phyloP scores from a whole-genome alignment of 2,113 vertebrate genomes.

The Xyliphius kryptos region DNA sequence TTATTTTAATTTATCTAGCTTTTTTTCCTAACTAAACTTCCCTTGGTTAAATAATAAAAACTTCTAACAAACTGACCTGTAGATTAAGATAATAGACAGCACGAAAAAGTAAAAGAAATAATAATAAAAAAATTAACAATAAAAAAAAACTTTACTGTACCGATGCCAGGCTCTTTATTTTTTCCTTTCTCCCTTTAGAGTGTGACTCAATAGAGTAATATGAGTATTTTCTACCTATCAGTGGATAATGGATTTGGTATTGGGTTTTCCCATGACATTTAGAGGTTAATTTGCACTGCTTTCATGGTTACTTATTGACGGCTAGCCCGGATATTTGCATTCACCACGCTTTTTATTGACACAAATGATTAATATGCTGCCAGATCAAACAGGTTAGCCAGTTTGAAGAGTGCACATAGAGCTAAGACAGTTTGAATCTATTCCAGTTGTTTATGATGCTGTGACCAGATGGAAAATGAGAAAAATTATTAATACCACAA shows the following conservation, averaged over 20 bases:
- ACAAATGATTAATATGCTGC: slow-evolving; percentile 69
- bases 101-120: slow-evolving; percentile 9
- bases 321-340: slow-evolving; percentile 64
- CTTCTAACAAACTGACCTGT: background rate
- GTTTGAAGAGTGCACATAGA: slow-evolving; percentile 39
- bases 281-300: slow-evolving; percentile 70
- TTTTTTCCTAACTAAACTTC: background rate
- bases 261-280: slow-evolving; percentile 70
- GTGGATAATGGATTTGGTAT: slow-evolving; percentile 54
- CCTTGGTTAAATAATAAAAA: background rate
- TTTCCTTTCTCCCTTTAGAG: slow-evolving; percentile 8
- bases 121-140: too few relatives aligned
- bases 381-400: slow-evolving; percentile 58
- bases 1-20: background rate
- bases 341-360: slow-evolving; percentile 72
- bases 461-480: slow-evolving; percentile 14
- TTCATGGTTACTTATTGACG: slow-evolving; percentile 70
- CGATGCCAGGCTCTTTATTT: slow-evolving; percentile 10
- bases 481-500: slow-evolving; percentile 24
- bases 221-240: slow-evolving; percentile 48
- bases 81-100: background rate
- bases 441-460: slow-evolving; percentile 33
- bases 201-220: slow-evolving; percentile 39
- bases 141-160: slow-evolving; percentile 19
- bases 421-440: slow-evolving; percentile 26